phyloP scores from a whole-genome alignment of 64 coral and sea anemone species.

The Pocillopora verrucosa region DNA sequence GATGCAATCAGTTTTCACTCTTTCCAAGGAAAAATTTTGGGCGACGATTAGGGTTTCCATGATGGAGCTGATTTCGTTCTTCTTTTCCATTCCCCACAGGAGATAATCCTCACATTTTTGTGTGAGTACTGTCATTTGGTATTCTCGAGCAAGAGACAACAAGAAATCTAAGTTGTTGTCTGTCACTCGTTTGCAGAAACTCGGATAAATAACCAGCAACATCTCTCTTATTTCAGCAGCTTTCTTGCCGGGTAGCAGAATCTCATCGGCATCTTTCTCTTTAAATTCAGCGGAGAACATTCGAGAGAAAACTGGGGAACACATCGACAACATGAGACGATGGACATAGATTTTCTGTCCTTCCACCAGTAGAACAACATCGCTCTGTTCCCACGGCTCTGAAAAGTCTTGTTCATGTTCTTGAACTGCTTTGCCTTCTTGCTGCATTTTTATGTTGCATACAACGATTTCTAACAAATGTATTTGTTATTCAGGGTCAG shows the following conservation, averaged over 20 bases:
- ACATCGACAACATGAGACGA: not conserved
- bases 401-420: constrained; percentile 5
- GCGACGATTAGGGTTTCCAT: not conserved
- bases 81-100: not conserved
- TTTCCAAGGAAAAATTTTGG: not conserved
- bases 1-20: not conserved
- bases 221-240: not conserved
- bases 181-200: not conserved
- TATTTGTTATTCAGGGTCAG: not conserved
- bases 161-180: not conserved
- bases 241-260: constrained; percentile 17
- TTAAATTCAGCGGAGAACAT: constrained; percentile 24
- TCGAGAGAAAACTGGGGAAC: constrained; percentile 6
- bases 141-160: not conserved
- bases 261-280: constrained; percentile 4
- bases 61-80: not conserved
- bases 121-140: constrained; percentile 14
- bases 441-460: not conserved
- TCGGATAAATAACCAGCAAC: constrained; percentile 5
- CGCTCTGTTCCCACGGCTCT: constrained; percentile 13
- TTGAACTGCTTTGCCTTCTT: not conserved
- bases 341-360: constrained; percentile 11
- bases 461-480: not conserved
- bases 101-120: constrained; percentile 15
- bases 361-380: constrained; percentile 19